Evolutionary conservation across 2,797 vertebrate genomes (phyloP).

Genomic region (Phyllotis vaccarum): DNA sequence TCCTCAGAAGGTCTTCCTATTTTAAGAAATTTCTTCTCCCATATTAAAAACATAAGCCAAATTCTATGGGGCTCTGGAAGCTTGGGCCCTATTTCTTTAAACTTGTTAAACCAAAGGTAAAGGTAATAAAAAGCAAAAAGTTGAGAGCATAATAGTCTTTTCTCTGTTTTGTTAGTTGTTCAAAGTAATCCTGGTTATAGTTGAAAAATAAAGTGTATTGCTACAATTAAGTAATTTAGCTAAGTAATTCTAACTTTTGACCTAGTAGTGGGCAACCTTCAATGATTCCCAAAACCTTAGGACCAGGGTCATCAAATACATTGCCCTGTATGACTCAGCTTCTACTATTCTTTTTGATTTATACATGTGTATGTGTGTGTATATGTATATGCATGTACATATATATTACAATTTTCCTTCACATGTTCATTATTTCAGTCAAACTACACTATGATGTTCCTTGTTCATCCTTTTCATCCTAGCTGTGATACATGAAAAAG

Average conservation of each 20-base stretch:
- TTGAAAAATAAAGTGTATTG: constrained; percentile 12
- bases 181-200: neutral
- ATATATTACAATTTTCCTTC: neutral
- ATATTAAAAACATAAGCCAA: constrained; percentile 11
- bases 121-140: constrained; percentile 23
- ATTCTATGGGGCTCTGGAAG: neutral
- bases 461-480: neutral
- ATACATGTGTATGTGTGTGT: neutral
- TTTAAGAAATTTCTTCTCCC: constrained; percentile 3
- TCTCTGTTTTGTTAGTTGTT: constrained; percentile 8
- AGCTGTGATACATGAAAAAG: constrained; percentile 30
- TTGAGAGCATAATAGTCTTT: constrained; percentile 45
- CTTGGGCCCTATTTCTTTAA: neutral
- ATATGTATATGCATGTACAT: too few species aligned
- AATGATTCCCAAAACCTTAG: neutral
- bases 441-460: constrained; percentile 23
- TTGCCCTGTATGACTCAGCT: neutral
- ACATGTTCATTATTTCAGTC: neutral
- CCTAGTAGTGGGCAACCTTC: neutral
- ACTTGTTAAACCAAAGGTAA: neutral
- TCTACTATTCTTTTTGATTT: neutral
- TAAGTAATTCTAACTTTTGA: constrained; percentile 31
- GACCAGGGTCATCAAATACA: neutral
- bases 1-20: neutral
- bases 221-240: constrained; percentile 34